Percentiles rank a stretch among this genome's conserved stretches.
phyloP scores from a whole-genome alignment of 2,888 invertebrate species.

The Dryobota labecula region DNA sequence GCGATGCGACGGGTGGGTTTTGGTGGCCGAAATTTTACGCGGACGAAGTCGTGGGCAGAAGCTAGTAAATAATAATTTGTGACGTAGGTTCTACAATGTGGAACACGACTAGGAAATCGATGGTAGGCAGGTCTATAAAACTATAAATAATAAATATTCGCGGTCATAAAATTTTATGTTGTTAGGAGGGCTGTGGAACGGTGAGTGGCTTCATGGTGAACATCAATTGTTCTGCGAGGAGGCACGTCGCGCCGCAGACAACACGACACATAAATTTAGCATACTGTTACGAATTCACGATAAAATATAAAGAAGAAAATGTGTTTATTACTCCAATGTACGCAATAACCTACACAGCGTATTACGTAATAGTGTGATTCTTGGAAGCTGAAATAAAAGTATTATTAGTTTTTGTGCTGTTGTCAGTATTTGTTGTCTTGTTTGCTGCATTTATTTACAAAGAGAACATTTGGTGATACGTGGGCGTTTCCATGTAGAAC shows the following conservation, averaged over 20 bases:
- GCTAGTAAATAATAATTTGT: too few relatives aligned
- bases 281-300: slow-evolving; percentile 56
- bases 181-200: slow-evolving; percentile 71
- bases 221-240: slow-evolving; percentile 77
- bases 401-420: slow-evolving; percentile 4
- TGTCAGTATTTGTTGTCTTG: slow-evolving; percentile 9
- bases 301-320: slow-evolving; percentile 55
- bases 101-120: slow-evolving; percentile 71
- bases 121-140: slow-evolving; percentile 80
- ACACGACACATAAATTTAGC: slow-evolving; percentile 68
- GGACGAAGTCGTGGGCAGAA: too few relatives aligned
- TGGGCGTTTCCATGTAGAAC: neutral
- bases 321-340: slow-evolving; percentile 56
- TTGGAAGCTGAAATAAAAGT: slow-evolving; percentile 11
- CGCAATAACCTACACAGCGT: slow-evolving; percentile 48
- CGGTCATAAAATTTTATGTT: slow-evolving; percentile 87
- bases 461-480: neutral
- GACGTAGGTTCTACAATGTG: slow-evolving; percentile 68
- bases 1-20: too few relatives aligned
- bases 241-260: slow-evolving; percentile 68
- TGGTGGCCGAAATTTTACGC: too few relatives aligned
- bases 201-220: slow-evolving; percentile 73
- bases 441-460: neutral
- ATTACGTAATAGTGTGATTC: slow-evolving; percentile 16
- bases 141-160: slow-evolving; percentile 88